Base-by-base conservation (phyloP, 2,888 invertebrate species). In the Eilema caniola region DNA sequence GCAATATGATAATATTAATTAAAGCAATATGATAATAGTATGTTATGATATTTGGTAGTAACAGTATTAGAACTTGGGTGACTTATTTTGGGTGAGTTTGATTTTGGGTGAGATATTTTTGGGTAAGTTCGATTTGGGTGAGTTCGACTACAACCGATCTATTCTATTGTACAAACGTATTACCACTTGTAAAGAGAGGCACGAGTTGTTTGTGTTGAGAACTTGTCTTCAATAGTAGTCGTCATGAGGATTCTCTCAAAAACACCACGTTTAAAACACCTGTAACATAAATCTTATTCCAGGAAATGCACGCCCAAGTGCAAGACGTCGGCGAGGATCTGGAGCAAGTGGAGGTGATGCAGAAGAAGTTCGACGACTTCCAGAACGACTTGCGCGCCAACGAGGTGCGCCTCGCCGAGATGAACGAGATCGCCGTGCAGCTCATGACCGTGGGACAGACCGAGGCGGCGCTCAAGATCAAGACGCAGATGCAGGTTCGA, bases 281-380 rank as follows among this genome's bases (percentile, higher is more conserved):
- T 62, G 10, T 63, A 41, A 56, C 23, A 31, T 47, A 41, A n/a
- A 14, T 56, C 62, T 23, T 2, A 69, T 74, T 59, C 3, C 86
- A 97, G 96, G 99, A 99, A 92, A 99, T 98, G 95, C 98, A 99
- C 91, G 99, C 99, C 3, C 98, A 99, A 90, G 98, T 99, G 47
- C 98, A 99, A 86, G 99, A 99, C 91, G 99, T 99, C 1, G 99
- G 99, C 70, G 99, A 99, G 88, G 99, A 99, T 94, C 96, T 99
- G 83, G 99, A 99, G 92, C 99, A 99, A 89, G 99, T 99, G 61
- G 99, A 99, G 95, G 99, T 99, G 67, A 97, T 99, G 96, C 99
- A 99, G 95, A 99, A 99, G 97, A 99, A 99, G 95, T 99, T 99
- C 94, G 99, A 99, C 91, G 99, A 99, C 95, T 99, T 99, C 97